Evolutionary conservation across 2,797 vertebrate species (phyloP).

Genomic region (Alcedo atthis): DNA sequence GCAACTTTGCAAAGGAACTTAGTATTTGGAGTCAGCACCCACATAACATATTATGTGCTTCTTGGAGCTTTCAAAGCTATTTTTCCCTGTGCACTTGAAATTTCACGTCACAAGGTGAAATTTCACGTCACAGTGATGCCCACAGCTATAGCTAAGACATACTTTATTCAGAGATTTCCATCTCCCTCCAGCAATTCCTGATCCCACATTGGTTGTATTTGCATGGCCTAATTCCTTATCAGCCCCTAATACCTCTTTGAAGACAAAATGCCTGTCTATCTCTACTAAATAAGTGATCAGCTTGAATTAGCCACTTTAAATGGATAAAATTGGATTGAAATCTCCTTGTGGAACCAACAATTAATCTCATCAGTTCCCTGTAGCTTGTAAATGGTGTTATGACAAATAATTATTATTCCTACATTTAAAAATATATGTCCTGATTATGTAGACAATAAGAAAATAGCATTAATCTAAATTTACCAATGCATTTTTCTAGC

Average conservation of each 20-base stretch:
- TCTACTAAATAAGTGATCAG: not conserved
- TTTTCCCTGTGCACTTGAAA: not conserved
- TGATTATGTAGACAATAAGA: not conserved
- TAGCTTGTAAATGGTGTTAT: not conserved
- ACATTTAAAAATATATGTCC: not conserved
- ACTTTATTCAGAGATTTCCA: not conserved
- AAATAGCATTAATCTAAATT: not conserved
- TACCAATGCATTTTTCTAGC: not conserved
- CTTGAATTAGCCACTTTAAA: not conserved
- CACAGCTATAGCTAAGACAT: not conserved
- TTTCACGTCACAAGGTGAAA: not conserved
- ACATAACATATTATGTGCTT: not conserved
- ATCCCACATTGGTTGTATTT: not conserved
- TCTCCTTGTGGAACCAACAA: not conserved
- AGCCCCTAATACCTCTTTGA: not conserved
- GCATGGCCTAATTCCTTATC: not conserved
- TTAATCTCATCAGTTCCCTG: not conserved
- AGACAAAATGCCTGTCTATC: not conserved
- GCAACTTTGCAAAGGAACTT: not conserved
- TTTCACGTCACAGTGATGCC: not conserved
- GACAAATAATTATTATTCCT: not conserved
- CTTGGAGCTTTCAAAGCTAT: not conserved
- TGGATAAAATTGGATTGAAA: not conserved
- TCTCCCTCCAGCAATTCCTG: not conserved
- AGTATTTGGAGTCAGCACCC: not conserved